Percentiles rank a stretch among this genome's conserved stretches.
Evolutionary conservation across 2,888 invertebrate genomes (phyloP).

Genomic region (Athalia rosae): DNA sequence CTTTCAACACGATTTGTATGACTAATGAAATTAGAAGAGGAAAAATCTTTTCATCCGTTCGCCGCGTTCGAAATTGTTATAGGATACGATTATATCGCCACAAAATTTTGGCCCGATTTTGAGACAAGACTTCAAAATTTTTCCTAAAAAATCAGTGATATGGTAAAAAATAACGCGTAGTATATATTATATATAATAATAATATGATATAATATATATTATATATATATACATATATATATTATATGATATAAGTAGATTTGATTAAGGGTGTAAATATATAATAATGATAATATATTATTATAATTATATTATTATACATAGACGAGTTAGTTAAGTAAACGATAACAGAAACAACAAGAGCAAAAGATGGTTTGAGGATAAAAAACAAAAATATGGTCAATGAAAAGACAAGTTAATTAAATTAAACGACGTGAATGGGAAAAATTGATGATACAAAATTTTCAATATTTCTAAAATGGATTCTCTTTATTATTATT

Average conservation of each 20-base stretch:
- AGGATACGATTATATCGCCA: neutral
- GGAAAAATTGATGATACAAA: slow-evolving; percentile 45
- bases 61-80: too few relatives aligned
- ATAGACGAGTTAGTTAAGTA: too few relatives aligned
- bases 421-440: slow-evolving; percentile 36
- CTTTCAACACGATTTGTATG: too few relatives aligned
- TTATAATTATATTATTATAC: slow-evolving; percentile 3
- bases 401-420: slow-evolving; percentile 51
- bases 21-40: too few relatives aligned
- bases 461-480: neutral
- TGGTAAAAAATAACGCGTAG: slow-evolving; percentile 30
- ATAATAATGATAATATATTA: neutral
- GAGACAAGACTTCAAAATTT: slow-evolving; percentile 21
- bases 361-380: slow-evolving; percentile 47
- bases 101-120: neutral
- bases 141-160: slow-evolving; percentile 45
- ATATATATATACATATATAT: slow-evolving; percentile 2
- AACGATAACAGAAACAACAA: slow-evolving; percentile 6
- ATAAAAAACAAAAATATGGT: slow-evolving; percentile 48
- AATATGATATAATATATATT: slow-evolving; percentile 4
- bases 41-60: too few relatives aligned
- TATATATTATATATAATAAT: neutral
- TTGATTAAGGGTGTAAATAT: slow-evolving; percentile 2
- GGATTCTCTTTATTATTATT: too few relatives aligned
- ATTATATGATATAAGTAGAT: neutral